These are phyloP conservation scores for Sciaenops ocellatus DNA, from an alignment of 2,797 vertebrate genomes.

Conservation along the genomic window DNA sequence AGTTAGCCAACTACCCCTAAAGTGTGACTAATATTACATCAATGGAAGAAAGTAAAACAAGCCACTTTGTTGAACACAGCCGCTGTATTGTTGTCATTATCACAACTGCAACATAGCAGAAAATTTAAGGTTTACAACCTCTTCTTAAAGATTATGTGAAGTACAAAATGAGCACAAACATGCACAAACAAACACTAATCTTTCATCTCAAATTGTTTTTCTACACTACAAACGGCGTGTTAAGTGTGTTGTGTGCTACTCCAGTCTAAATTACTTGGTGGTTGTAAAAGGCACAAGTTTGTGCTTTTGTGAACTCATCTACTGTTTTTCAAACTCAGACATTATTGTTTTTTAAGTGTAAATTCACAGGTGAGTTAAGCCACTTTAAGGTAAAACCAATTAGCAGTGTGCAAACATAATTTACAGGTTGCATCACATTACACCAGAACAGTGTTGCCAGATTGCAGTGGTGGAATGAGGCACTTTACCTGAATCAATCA, in stretches of 20 bases:
- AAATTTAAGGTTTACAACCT: neutral
- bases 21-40: slow-evolving; percentile 69
- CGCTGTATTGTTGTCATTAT: neutral
- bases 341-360: neutral
- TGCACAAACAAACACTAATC: neutral
- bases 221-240: neutral
- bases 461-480: neutral
- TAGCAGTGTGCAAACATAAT: neutral
- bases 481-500: too few relatives aligned
- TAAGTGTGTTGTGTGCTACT: neutral
- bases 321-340: neutral
- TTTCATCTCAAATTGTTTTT: neutral
- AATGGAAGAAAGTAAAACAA: slow-evolving; percentile 47
- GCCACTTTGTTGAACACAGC: slow-evolving; percentile 34
- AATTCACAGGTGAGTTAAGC: neutral
- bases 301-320: neutral
- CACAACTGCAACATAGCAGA: neutral
- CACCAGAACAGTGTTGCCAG: neutral
- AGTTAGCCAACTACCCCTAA: slow-evolving; percentile 54
- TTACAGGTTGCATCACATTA: neutral
- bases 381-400: neutral
- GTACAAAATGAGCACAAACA: neutral
- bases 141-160: neutral
- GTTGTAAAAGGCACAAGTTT: neutral
- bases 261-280: neutral